Conservation (phyloP, 2,113 vertebrate genomes). For the Nothocercus julius region DNA sequence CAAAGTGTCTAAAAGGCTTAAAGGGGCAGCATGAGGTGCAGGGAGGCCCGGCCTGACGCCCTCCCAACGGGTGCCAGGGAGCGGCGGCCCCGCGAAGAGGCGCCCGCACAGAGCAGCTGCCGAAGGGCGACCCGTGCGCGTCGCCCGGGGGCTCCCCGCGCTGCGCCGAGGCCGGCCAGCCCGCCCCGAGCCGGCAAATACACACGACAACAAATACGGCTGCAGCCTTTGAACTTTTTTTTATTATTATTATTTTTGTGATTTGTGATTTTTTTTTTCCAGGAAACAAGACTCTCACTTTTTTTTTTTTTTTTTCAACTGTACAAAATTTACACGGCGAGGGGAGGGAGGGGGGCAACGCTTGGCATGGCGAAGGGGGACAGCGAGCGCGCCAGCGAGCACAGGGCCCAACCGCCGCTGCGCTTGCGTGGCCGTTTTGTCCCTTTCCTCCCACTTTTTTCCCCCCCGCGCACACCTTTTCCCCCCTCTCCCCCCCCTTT, state of each 20-base stretch:
- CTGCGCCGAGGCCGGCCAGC: too few relatives aligned
- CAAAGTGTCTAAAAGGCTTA: too few relatives aligned
- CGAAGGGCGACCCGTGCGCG: constrained; percentile 90
- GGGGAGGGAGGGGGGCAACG: background rate
- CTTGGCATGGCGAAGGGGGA: background rate
- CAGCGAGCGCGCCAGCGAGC: background rate
- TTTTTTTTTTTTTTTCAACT: constrained; percentile 87
- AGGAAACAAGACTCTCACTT: constrained; percentile 86
- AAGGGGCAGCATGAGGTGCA: too few relatives aligned
- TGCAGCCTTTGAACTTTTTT: background rate
- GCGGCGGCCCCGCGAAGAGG: background rate
- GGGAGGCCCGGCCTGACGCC: too few relatives aligned
- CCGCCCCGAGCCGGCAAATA: too few relatives aligned
- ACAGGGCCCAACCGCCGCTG: too few relatives aligned
- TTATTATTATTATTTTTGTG: background rate
- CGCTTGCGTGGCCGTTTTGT: too few relatives aligned
- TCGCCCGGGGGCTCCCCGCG: constrained; percentile 63
- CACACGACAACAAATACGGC: constrained; percentile 89
- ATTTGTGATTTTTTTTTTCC: constrained; percentile 27
- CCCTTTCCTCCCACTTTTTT: too few relatives aligned
- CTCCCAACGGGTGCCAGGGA: too few relatives aligned
- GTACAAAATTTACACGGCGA: constrained; percentile 92
- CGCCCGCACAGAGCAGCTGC: constrained; percentile 55
- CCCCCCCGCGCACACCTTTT: too few relatives aligned
- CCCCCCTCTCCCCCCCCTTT: too few relatives aligned